phyloP scores from a whole-genome alignment of 2,797 vertebrate genomes.

The Dromococcyx pavoninus region DNA sequence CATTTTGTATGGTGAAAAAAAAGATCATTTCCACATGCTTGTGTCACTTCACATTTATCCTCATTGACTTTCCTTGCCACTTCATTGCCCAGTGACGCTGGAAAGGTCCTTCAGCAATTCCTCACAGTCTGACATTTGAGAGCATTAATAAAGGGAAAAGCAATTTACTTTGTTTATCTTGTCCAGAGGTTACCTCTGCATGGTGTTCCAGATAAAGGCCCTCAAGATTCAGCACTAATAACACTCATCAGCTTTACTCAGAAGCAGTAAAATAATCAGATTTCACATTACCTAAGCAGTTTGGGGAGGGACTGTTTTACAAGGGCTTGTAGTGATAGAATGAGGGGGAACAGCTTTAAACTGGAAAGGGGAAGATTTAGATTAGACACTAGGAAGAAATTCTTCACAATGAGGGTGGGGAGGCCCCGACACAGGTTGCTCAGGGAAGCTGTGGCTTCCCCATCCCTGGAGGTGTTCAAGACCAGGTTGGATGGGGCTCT shows the following conservation, averaged over 20 bases:
- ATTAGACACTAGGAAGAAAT: no score
- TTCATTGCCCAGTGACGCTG: background rate
- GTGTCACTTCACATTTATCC: background rate
- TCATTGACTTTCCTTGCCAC: background rate
- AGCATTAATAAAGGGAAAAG: background rate
- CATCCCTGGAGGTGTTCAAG: no score
- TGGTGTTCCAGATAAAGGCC: background rate
- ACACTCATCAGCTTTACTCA: background rate
- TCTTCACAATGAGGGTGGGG: no score
- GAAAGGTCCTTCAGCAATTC: background rate
- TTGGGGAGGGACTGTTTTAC: no score
- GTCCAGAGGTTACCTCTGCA: background rate
- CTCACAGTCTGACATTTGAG: background rate
- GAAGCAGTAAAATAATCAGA: background rate
- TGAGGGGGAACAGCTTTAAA: no score
- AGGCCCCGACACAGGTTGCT: no score
- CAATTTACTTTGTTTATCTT: background rate
- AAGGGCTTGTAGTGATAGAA: no score
- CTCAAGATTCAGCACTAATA: background rate
- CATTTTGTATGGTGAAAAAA: background rate
- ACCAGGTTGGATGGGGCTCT: no score
- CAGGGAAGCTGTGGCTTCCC: no score
- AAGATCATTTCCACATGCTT: background rate
- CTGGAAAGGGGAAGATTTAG: no score
- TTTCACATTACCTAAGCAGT: background rate